Evolutionary conservation across 1,140 invertebrate species (phyloP), one percentile per base, ranked within the genome.

Genomic region (Drosophila simulans): DNA sequence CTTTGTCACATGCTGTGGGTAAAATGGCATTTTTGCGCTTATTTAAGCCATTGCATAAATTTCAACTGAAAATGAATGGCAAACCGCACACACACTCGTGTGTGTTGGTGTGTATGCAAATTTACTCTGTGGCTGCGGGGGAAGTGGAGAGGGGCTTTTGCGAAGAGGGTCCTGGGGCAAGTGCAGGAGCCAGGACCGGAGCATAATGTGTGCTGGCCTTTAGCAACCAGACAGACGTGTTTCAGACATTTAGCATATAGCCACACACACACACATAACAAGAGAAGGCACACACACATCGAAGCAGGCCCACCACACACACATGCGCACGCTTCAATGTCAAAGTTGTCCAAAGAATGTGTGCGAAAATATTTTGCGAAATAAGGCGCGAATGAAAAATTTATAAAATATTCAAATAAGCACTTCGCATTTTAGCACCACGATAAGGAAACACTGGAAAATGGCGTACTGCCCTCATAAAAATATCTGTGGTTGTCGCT

Each of bases 321-420:
- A 68, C 59, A 77, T 57, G 65, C 45, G 55, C 60, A 68, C 35
- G 37, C 53, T 34, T 56, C 71, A 88, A 88, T 88, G 71, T 83
- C 79, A 88, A 89, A 88, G 84, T 89, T 89, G 48, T 51, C 52
- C 69, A 58, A 70, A 66, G 69, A 83, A 90, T 81, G 86, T 85
- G 86, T 79, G 76, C 72, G 79, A 91, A 88, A 84, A 83, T 88
- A 77, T 83, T 86, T 86, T 78, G 82, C 62, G 63, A 90, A 90
- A 86, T 77, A 88, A 86, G 79, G 88, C 82, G 88, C 80, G 80
- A 91, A 90, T 90, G 82, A 88, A 90, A 90, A 80, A 90, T 91
- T 72, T 84, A 90, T 91, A 88, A 90, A 88, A 88, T 84, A 91
- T 91, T 84, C 77, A 91, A 90, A 88, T 76, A 83, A 90, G 59